Evolutionary conservation across 2,113 vertebrate species (phyloP).

Genomic region (Crotalus tigris): DNA sequence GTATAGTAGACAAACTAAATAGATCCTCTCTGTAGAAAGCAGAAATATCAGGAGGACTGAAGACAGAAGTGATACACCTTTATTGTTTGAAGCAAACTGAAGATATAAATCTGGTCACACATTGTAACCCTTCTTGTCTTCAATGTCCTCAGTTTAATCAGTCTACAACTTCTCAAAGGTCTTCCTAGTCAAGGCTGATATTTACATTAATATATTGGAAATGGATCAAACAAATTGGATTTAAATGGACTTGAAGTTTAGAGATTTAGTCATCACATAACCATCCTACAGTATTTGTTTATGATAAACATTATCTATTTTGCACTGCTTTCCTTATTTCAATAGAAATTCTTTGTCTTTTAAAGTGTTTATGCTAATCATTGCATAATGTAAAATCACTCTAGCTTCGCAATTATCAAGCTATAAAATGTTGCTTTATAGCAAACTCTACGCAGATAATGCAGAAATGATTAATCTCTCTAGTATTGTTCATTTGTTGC

Average conservation of each 20-base stretch:
- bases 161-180: background rate
- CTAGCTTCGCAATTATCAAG: slow-evolving; percentile 69
- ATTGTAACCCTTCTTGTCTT: background rate
- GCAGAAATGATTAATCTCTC: slow-evolving; percentile 68
- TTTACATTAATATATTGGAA: slow-evolving; percentile 14
- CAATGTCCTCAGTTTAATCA: background rate
- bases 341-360: slow-evolving; percentile 60
- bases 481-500: slow-evolving; percentile 72
- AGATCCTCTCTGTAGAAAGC: background rate
- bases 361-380: slow-evolving; percentile 72
- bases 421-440: slow-evolving; percentile 66
- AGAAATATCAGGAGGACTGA: background rate
- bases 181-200: background rate
- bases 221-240: slow-evolving; percentile 18
- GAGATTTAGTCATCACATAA: slow-evolving; percentile 19
- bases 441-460: slow-evolving; percentile 64
- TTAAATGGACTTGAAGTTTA: slow-evolving; percentile 18
- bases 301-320: slow-evolving; percentile 26
- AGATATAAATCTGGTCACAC: background rate
- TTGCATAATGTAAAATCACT: slow-evolving; percentile 64
- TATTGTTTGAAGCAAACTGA: background rate
- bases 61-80: background rate
- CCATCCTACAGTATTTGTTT: slow-evolving; percentile 48
- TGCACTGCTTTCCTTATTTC: slow-evolving; percentile 42
- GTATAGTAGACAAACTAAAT: background rate